phyloP scores from a whole-genome alignment of 2,888 invertebrate species.

The Drosophila macrothrix region DNA sequence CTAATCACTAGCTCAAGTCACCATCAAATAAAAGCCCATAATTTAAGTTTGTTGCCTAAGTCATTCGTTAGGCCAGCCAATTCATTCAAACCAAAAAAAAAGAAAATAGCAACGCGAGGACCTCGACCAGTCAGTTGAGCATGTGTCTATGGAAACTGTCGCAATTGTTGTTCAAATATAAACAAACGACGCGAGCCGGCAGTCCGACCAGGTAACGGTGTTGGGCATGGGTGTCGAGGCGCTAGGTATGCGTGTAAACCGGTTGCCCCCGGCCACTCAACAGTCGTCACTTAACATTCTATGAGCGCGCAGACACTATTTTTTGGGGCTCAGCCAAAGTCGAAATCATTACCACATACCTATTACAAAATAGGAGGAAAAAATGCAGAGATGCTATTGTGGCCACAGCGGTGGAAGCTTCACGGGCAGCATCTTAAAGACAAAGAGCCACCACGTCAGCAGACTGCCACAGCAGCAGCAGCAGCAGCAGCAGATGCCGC shows the following conservation, averaged over 20 bases:
- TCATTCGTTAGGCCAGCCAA: slow-evolving; percentile 57
- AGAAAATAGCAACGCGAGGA: slow-evolving; percentile 42
- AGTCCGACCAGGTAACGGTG: slow-evolving; percentile 54
- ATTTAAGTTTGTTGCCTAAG: slow-evolving; percentile 73
- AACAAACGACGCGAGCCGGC: slow-evolving; percentile 57
- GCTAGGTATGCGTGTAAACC: slow-evolving; percentile 55
- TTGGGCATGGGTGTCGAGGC: slow-evolving; percentile 45
- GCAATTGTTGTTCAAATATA: slow-evolving; percentile 76
- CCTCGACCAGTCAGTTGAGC: slow-evolving; percentile 35
- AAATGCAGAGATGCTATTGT: slow-evolving; percentile 63
- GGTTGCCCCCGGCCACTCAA: slow-evolving; percentile 49
- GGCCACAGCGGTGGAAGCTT: slow-evolving; percentile 34
- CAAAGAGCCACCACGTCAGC: slow-evolving; percentile 27
- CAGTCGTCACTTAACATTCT: slow-evolving; percentile 62
- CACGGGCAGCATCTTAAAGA: slow-evolving; percentile 47
- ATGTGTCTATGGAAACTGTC: slow-evolving; percentile 75
- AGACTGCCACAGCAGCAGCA: slow-evolving; percentile 7
- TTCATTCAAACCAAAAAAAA: slow-evolving; percentile 17
- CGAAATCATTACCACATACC: slow-evolving; percentile 31
- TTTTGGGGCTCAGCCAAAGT: slow-evolving; percentile 41
- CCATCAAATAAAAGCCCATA: slow-evolving; percentile 18
- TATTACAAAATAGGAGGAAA: slow-evolving; percentile 18
- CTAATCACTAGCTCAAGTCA: slow-evolving; percentile 29
- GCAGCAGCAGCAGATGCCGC: slow-evolving; percentile 5
- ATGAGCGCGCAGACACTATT: slow-evolving; percentile 43